A percentile compares a stretch with the other conserved stretches of the same genome.
phyloP scores from a whole-genome alignment of 1,140 invertebrate species.

The Platyscapa corneri region DNA sequence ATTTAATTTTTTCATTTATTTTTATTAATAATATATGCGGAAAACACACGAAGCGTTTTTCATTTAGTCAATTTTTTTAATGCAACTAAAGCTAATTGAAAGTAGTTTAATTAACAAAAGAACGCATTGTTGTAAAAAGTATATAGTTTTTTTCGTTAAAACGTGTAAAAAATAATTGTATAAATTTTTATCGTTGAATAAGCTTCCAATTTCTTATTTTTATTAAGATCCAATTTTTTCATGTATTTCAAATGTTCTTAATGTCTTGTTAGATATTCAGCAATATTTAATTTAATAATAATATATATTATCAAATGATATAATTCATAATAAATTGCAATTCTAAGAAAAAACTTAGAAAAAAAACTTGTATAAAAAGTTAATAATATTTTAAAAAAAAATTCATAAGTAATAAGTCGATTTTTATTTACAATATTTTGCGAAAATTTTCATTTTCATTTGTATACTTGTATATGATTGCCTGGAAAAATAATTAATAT shows the following conservation, averaged over 20 bases:
- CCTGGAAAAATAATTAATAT: not conserved
- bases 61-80: not conserved
- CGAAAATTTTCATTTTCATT: not conserved
- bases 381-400: not conserved
- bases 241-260: not conserved
- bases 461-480: not conserved
- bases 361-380: not conserved
- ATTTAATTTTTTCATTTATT: not conserved
- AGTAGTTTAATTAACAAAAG: constrained; percentile 2
- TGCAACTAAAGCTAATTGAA: not conserved
- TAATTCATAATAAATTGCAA: not conserved
- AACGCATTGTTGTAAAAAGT: not conserved
- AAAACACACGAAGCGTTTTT: not conserved
- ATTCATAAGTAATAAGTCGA: not conserved
- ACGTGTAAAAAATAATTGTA: not conserved
- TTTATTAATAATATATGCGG: not conserved
- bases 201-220: not conserved
- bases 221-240: not conserved
- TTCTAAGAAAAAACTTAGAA: not conserved
- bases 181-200: not conserved
- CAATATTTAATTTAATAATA: not conserved
- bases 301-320: not conserved
- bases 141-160: not conserved
- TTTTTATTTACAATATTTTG: constrained; percentile 5
- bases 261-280: not conserved